A percentile compares a stretch with the other conserved stretches of the same genome.
Evolutionary conservation across 1,140 invertebrate species (phyloP).

Genomic region (Brachionus rubens): DNA sequence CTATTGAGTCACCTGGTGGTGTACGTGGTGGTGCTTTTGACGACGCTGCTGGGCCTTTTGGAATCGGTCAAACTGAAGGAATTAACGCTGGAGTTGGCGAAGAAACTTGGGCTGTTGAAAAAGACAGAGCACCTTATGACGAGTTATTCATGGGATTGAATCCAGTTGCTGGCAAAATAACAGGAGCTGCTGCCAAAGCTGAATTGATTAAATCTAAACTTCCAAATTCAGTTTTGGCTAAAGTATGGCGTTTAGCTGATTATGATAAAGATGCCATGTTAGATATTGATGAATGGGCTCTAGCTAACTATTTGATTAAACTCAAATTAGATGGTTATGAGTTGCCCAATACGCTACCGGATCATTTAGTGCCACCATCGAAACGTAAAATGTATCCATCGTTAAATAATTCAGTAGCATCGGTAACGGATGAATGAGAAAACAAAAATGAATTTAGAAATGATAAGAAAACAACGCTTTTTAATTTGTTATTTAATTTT

Average conservation of each 20-base stretch:
- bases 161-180: conserved; percentile 89
- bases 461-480: background rate
- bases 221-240: conserved; percentile 91
- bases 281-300: conserved; percentile 93
- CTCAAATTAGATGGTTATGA: conserved; percentile 82
- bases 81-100: conserved; percentile 91
- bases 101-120: conserved; percentile 90
- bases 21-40: conserved; percentile 69
- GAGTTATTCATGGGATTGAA: conserved; percentile 76
- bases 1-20: background rate
- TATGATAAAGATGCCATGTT: conserved; percentile 92
- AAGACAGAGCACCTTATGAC: conserved; percentile 83
- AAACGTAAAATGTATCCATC: conserved; percentile 9
- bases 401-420: background rate
- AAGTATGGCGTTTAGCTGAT: conserved; percentile 91
- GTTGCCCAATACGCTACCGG: conserved; percentile 80
- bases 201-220: conserved; percentile 96
- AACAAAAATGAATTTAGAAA: too few species aligned
- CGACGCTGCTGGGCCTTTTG: conserved; percentile 83
- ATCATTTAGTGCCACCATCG: conserved; percentile 88
- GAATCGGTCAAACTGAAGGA: conserved; percentile 90
- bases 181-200: conserved; percentile 82
- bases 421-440: background rate
- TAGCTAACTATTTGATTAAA: conserved; percentile 95
- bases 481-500: conserved; percentile 12